These are phyloP conservation scores for Chirona hameri DNA, from an alignment of 2,888 invertebrate species.

Conservation along the genomic window DNA sequence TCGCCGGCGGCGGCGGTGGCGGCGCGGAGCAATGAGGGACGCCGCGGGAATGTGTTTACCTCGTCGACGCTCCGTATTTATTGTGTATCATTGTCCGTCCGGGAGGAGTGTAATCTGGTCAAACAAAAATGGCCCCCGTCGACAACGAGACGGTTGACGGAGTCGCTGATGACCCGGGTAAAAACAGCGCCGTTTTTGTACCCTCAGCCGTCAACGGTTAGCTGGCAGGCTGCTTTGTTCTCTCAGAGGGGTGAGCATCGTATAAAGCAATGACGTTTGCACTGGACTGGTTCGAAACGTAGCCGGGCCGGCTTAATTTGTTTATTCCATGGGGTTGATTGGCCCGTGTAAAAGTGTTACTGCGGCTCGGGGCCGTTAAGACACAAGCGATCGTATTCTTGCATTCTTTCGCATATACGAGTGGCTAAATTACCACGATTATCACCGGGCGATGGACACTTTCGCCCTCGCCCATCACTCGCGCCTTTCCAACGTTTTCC, in stretches of 20 bases:
- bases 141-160: background rate
- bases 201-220: background rate
- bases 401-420: background rate
- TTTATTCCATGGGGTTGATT: background rate
- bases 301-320: background rate
- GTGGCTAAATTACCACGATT: background rate
- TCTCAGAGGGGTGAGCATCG: background rate
- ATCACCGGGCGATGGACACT: background rate
- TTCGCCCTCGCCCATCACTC: background rate
- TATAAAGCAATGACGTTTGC: background rate
- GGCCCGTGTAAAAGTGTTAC: background rate
- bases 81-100: slow-evolving; percentile 4
- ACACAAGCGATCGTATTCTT: background rate
- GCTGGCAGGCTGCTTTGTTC: background rate
- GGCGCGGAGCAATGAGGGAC: background rate
- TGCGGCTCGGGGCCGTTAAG: background rate
- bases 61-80: background rate
- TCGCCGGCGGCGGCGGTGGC: background rate
- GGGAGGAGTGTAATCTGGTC: background rate
- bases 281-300: background rate
- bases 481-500: too few relatives aligned
- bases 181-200: slow-evolving; percentile 11
- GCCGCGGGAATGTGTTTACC: background rate
- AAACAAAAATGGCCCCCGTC: slow-evolving; percentile 7
- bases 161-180: background rate